phyloP scores from a whole-genome alignment of 2,113 vertebrate species.

The Pomatorhinus ruficollis region DNA sequence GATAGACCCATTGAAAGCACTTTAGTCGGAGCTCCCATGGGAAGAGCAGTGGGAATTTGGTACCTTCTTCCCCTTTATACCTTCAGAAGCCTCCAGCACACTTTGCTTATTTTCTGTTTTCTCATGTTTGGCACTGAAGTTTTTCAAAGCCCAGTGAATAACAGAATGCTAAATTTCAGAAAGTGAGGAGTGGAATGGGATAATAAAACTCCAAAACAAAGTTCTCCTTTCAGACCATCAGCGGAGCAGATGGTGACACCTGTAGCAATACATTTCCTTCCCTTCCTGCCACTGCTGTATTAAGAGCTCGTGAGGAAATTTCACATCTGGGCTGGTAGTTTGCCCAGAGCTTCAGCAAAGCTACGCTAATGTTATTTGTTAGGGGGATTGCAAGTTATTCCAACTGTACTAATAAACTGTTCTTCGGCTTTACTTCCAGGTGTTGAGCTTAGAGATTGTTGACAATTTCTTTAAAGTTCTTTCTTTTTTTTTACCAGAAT shows the following conservation, averaged over 20 bases:
- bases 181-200: neutral
- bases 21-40: neutral
- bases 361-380: slow-evolving; percentile 8
- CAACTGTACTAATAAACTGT: neutral
- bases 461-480: neutral
- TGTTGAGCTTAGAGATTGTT: neutral
- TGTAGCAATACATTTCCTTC: slow-evolving; percentile 30
- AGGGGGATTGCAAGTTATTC: neutral
- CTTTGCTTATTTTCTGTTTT: neutral
- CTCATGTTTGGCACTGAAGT: neutral
- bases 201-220: slow-evolving; percentile 30
- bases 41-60: neutral
- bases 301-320: neutral
- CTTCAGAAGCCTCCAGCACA: neutral
- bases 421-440: neutral
- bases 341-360: slow-evolving; percentile 7
- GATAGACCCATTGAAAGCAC: neutral
- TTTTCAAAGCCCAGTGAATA: neutral
- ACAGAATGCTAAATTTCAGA: neutral
- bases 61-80: neutral
- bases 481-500: neutral
- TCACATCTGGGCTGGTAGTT: slow-evolving; percentile 33
- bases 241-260: slow-evolving; percentile 48
- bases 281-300: neutral
- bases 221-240: neutral